phyloP scores from a whole-genome alignment of 2,113 vertebrate species.

The Ondatra zibethicus region DNA sequence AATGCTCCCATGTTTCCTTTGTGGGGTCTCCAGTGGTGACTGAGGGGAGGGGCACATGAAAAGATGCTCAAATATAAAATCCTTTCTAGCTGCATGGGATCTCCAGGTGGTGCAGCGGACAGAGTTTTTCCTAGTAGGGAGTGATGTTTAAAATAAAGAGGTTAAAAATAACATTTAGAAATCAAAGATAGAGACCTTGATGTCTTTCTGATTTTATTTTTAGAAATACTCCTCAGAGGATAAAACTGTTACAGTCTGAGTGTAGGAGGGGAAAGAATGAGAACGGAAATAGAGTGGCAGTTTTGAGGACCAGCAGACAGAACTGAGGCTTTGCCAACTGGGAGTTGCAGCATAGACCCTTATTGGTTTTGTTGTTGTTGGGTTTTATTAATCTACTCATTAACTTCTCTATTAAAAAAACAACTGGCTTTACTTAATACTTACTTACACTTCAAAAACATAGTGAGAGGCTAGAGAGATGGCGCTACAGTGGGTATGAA shows the following conservation, averaged over 20 bases:
- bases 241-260: slow-evolving; percentile 56
- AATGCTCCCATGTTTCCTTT: not conserved
- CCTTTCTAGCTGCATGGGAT: not conserved
- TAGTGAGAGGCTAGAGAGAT: not conserved
- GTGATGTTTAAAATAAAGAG: slow-evolving; percentile 25
- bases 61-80: not conserved
- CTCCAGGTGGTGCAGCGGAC: not conserved
- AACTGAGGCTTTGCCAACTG: not conserved
- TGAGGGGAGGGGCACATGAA: not conserved
- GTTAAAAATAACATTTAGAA: slow-evolving; percentile 63
- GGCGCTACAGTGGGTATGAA: not conserved
- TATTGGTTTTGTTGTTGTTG: not conserved
- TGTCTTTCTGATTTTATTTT: slow-evolving; percentile 68
- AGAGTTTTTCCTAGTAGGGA: slow-evolving; percentile 5
- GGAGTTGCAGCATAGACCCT: not conserved
- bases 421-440: not conserved
- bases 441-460: not conserved
- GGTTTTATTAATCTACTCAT: not conserved
- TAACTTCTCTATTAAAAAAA: not conserved
- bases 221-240: slow-evolving; percentile 68
- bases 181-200: slow-evolving; percentile 50
- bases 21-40: not conserved
- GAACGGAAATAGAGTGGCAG: slow-evolving; percentile 44
- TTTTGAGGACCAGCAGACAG: slow-evolving; percentile 52
- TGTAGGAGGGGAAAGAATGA: not conserved